Percentiles rank a stretch among this genome's conserved stretches.
Evolutionary conservation across 1,140 invertebrate genomes (phyloP).

Genomic region (Marisa cornuarietis): DNA sequence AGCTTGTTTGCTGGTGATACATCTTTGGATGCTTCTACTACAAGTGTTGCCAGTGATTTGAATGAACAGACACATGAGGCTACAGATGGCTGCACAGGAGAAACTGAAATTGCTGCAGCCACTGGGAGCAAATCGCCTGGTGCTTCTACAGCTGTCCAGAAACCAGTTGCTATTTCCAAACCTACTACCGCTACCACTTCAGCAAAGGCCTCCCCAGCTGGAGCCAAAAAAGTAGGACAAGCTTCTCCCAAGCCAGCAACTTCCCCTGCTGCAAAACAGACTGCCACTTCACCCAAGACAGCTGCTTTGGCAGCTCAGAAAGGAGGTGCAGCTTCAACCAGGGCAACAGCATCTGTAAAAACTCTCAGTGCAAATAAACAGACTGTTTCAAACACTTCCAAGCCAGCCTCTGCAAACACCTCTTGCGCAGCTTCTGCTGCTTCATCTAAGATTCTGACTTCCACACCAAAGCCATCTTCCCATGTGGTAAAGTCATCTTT

Average conservation of each 20-base stretch:
- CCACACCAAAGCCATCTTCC: slow-evolving; percentile 13
- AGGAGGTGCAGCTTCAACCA: background rate
- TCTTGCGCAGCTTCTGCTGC: background rate
- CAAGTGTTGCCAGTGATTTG: too few species aligned
- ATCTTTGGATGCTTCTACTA: too few species aligned
- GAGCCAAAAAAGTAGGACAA: background rate
- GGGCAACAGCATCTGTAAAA: too few species aligned
- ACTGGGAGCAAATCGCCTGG: background rate
- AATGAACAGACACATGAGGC: background rate
- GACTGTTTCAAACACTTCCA: background rate
- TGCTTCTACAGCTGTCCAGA: background rate
- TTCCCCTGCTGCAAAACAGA: background rate
- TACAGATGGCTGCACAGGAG: background rate
- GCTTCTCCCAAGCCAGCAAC: slow-evolving; percentile 6
- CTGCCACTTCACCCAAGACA: background rate
- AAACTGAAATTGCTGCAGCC: background rate
- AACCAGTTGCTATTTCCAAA: slow-evolving; percentile 11
- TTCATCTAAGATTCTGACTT: slow-evolving; percentile 11
- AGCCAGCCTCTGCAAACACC: slow-evolving; percentile 7
- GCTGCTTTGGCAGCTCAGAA: background rate
- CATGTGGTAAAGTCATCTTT: background rate
- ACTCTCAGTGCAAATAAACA: background rate
- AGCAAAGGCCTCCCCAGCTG: background rate
- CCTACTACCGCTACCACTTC: background rate
- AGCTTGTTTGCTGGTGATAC: too few species aligned